Evolutionary conservation across 2,797 vertebrate species (phyloP).

Genomic region (Emydoidea blandingii): DNA sequence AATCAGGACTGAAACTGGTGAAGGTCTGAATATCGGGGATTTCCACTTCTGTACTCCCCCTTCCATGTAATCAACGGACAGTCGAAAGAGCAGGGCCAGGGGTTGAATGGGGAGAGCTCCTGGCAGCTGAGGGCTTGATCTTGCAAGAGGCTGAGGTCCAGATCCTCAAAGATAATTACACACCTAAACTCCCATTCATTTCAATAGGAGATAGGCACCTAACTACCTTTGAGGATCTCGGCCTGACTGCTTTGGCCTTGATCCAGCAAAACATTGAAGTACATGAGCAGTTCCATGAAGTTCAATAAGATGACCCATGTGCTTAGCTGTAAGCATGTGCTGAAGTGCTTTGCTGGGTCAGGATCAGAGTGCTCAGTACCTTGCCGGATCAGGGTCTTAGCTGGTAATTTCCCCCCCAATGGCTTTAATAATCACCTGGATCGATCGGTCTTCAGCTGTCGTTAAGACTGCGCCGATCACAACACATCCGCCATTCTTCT

Average conservation of each 20-base stretch:
- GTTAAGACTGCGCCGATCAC: too few relatives aligned
- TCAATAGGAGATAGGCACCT: background rate
- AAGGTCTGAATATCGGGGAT: background rate
- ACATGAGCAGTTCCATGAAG: background rate
- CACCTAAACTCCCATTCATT: background rate
- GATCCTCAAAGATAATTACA: background rate
- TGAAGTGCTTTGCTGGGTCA: background rate
- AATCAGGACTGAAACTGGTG: background rate
- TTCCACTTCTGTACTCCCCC: background rate
- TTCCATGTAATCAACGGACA: background rate
- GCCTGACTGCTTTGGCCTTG: background rate
- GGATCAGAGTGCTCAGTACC: background rate
- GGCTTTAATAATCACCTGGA: too few relatives aligned
- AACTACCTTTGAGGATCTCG: background rate
- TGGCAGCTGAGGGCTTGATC: background rate
- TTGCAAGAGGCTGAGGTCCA: background rate
- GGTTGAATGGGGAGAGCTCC: background rate
- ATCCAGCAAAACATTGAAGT: background rate
- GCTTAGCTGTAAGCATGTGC: background rate
- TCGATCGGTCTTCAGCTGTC: too few relatives aligned
- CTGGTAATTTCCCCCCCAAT: background rate
- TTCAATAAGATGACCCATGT: too few relatives aligned
- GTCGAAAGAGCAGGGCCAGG: background rate
- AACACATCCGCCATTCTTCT: too few relatives aligned
- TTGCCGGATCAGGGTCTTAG: background rate